Base-by-base conservation (phyloP, 2,888 invertebrate species). In the Aphelenchoides bicaudatus region DNA sequence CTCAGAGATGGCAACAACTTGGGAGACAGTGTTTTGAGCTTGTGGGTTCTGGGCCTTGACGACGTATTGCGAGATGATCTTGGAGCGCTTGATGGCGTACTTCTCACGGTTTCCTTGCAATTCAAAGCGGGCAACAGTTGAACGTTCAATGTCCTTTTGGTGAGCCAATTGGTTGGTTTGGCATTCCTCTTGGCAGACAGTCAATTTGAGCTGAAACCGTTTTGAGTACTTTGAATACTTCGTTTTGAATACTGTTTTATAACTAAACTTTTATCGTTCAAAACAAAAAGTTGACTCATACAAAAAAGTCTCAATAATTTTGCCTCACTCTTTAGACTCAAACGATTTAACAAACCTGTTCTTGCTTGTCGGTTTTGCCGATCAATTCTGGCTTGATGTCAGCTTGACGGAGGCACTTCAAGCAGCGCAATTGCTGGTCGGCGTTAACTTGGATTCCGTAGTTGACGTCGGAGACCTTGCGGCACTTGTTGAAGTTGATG, bases 11-110 rank as follows among this genome's bases (percentile, higher is more conserved):
- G 59, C 61, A 48, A 71, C 56, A 21, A 60, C 58, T 13, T 70
- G 64, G 55, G 63, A 63, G 53, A 55, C 62, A 38, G 59, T 13
- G n/a, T 59, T 49, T 13, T 51, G 39, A 4, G 50, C 46, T 21
- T 72, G 63, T 23, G 63, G 56, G 39, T 47, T 43, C 34, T 60
- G 56, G 38, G 65, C 62, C 37, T 57, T 65, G 61, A 68, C 62
- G 57, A 65, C 58, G 61, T 75, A 71, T 58, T 75, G 68, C 28
- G 74, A 74, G 54, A 65, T 55, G 39, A 58, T 47, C 34, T 39
- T 43, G 34, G 63, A 52, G 13, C 51, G 25, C 13, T 63, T 34
- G 59, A 71, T 47, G 28, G 61, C 56, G 66, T 66, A 76, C 34
- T 74, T 59, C 54, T 51, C 59, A 27, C 25, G 29, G n/a, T 59